These are phyloP conservation scores for Sebastes minor DNA, from an alignment of 2,797 vertebrate genomes.

Conservation along the genomic window DNA sequence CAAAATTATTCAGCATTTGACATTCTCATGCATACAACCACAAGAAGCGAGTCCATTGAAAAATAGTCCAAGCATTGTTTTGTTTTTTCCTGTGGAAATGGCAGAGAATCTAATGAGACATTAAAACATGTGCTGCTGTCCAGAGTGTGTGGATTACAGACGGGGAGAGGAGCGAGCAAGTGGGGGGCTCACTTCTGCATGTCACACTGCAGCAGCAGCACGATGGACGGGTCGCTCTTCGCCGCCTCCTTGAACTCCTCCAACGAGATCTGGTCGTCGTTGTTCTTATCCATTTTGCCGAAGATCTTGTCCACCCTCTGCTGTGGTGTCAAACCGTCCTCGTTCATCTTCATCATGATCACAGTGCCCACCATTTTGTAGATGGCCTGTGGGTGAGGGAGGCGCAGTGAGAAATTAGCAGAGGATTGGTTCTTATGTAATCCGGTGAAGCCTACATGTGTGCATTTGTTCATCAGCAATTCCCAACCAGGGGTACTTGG, in stretches of 20 bases:
- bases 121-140: slow-evolving; percentile 95
- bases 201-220: slow-evolving; percentile 97
- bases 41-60: slow-evolving; percentile 99
- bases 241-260: slow-evolving; percentile 98
- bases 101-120: slow-evolving; percentile 97
- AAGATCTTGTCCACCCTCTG: slow-evolving; percentile 98
- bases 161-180: slow-evolving; percentile 27
- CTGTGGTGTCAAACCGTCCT: slow-evolving; percentile 94
- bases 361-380: slow-evolving; percentile 99
- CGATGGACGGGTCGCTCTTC: slow-evolving; percentile 97
- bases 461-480: slow-evolving; percentile 9
- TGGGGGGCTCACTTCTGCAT: slow-evolving; percentile 92
- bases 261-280: slow-evolving; percentile 96
- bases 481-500: not conserved
- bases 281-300: slow-evolving; percentile 99
- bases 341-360: slow-evolving; percentile 99
- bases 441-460: not conserved
- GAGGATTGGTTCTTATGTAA: slow-evolving; percentile 28
- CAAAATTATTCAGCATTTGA: slow-evolving; percentile 98
- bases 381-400: slow-evolving; percentile 86
- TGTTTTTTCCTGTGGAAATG: slow-evolving; percentile 88
- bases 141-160: slow-evolving; percentile 79
- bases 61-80: slow-evolving; percentile 96
- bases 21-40: slow-evolving; percentile 99
- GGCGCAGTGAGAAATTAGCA: slow-evolving; percentile 44